A percentile compares a stretch with the other conserved stretches of the same genome.
These are phyloP conservation scores for Eudemis profundana DNA, from an alignment of 2,888 invertebrate genomes.

Conservation along the genomic window DNA sequence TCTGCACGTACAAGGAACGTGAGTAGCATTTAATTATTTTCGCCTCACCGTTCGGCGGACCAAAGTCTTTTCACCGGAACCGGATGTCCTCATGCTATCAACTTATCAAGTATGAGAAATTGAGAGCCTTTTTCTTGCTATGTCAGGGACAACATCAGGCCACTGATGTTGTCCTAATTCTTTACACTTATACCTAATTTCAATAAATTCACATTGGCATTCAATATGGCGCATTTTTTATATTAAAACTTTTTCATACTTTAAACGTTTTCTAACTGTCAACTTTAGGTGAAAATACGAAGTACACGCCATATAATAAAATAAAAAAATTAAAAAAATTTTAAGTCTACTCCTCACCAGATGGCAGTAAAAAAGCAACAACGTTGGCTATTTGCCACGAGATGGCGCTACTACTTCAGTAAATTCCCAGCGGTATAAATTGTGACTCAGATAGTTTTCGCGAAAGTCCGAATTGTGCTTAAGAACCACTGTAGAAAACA, in stretches of 20 bases:
- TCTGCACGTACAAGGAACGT: background rate
- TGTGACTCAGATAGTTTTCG: constrained; percentile 1
- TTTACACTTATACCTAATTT: too few relatives aligned
- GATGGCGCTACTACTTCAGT: constrained; percentile 1
- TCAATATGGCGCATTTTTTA: too few relatives aligned
- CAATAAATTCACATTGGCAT: too few relatives aligned
- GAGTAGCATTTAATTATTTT: constrained; percentile 9
- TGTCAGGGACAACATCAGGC: too few relatives aligned
- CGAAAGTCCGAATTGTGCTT: constrained; percentile 14
- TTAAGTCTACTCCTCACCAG: background rate
- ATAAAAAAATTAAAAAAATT: background rate
- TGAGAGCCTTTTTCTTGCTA: too few relatives aligned
- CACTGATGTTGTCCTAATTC: too few relatives aligned
- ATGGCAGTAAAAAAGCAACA: background rate
- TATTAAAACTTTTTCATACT: background rate
- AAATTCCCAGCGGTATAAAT: background rate
- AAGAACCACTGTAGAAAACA: background rate
- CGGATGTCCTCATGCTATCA: constrained; percentile 13
- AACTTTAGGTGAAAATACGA: background rate
- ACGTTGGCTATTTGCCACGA: background rate
- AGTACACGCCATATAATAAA: background rate
- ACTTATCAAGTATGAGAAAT: too few relatives aligned
- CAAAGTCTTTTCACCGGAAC: constrained; percentile 14
- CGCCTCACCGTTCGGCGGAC: background rate
- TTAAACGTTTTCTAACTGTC: background rate